These are phyloP conservation scores for Gallirallus australis DNA, from an alignment of 2,797 vertebrate genomes.

Conservation along the genomic window DNA sequence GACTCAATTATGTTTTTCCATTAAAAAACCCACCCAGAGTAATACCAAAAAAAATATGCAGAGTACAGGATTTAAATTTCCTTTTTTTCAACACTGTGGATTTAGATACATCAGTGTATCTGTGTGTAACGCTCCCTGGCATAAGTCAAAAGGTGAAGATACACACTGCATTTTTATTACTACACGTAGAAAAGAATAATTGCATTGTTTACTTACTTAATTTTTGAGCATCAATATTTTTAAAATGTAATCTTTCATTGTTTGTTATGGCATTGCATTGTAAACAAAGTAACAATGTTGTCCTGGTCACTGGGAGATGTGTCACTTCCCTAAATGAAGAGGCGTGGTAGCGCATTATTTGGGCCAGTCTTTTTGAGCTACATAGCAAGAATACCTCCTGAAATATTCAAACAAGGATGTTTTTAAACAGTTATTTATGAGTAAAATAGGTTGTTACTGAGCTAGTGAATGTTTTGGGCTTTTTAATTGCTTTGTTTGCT, in stretches of 20 bases:
- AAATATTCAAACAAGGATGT: background rate
- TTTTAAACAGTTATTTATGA: conserved; percentile 1
- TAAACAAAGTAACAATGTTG: background rate
- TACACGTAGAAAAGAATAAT: background rate
- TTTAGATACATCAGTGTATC: background rate
- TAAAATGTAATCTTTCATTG: background rate
- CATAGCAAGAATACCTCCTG: background rate
- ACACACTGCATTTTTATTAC: background rate
- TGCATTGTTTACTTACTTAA: background rate
- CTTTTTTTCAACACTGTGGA: background rate
- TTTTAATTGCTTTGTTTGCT: background rate
- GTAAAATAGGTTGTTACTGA: background rate
- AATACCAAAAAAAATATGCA: background rate
- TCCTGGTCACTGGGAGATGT: background rate
- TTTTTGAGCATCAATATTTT: background rate
- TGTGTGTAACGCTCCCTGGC: background rate
- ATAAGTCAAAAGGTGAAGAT: background rate
- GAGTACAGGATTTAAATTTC: background rate
- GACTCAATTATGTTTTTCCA: background rate
- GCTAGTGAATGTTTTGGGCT: background rate
- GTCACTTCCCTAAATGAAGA: background rate
- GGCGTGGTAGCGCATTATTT: accelerated
- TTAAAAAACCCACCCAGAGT: background rate
- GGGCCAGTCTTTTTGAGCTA: background rate
- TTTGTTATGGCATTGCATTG: background rate